Evolutionary conservation across 1,140 invertebrate species (phyloP).

Genomic region (Coboldia fuscipes): DNA sequence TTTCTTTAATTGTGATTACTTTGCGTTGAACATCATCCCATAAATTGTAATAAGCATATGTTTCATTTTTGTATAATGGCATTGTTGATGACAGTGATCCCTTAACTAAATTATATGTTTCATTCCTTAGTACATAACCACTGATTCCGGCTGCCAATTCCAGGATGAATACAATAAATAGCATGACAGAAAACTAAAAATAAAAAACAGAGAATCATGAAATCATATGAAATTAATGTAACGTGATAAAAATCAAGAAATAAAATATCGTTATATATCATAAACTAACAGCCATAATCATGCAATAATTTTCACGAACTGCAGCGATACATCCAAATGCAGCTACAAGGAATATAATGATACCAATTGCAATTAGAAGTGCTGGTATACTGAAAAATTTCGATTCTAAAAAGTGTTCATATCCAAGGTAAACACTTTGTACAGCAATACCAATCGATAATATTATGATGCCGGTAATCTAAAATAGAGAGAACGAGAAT

Average conservation of each 20-base stretch:
- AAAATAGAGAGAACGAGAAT: conserved; percentile 5
- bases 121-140: conserved; percentile 46
- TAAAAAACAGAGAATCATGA: conserved; percentile 6
- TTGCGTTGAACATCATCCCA: conserved; percentile 42
- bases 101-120: conserved; percentile 25
- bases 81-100: conserved; percentile 28
- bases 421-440: conserved; percentile 36
- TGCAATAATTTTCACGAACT: conserved; percentile 56
- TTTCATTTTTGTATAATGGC: conserved; percentile 22
- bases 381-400: conserved; percentile 40
- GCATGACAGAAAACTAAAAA: conserved; percentile 48
- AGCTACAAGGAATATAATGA: conserved; percentile 57
- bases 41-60: conserved; percentile 17
- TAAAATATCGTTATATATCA: not conserved
- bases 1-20: conserved; percentile 29
- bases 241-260: not conserved
- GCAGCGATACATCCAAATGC: conserved; percentile 80
- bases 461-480: conserved; percentile 50
- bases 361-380: conserved; percentile 55
- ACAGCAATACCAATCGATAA: conserved; percentile 41
- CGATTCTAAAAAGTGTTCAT: conserved; percentile 37
- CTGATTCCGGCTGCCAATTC: conserved; percentile 63
- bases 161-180: conserved; percentile 55
- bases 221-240: not conserved
- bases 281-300: conserved; percentile 45